Evolutionary conservation across 2,888 invertebrate species (phyloP).

Genomic region (Anaspis maculata): DNA sequence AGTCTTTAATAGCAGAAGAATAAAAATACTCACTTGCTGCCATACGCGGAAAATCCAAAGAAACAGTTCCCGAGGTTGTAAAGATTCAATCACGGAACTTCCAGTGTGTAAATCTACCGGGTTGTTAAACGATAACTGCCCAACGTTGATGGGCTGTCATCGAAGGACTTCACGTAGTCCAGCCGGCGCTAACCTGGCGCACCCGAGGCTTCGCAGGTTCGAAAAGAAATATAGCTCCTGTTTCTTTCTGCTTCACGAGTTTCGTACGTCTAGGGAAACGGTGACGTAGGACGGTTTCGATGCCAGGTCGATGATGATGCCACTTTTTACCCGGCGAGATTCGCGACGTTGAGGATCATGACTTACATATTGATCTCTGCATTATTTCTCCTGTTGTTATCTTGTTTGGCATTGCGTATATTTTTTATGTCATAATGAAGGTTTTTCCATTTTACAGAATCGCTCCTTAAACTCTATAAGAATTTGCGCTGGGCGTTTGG

Average conservation of each 20-base stretch:
- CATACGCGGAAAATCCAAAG: no score
- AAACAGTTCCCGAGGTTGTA: slow-evolving; percentile 5
- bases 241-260: slow-evolving; percentile 5
- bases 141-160: slow-evolving; percentile 8
- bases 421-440: no score
- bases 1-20: no score
- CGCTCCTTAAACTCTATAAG: no score
- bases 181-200: slow-evolving; percentile 9
- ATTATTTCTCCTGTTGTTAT: no score
- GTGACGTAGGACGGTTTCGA: slow-evolving; percentile 6
- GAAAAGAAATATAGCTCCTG: slow-evolving; percentile 3
- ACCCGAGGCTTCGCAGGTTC: no score
- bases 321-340: slow-evolving; percentile 10
- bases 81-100: slow-evolving; percentile 12
- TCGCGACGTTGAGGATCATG: slow-evolving; percentile 10
- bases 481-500: no score
- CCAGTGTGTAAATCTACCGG: slow-evolving; percentile 10
- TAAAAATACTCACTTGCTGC: no score
- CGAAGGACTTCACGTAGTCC: slow-evolving; percentile 9
- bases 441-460: no score
- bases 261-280: slow-evolving; percentile 4
- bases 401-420: no score
- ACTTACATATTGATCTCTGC: slow-evolving; percentile 13
- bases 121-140: slow-evolving; percentile 8
- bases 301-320: slow-evolving; percentile 6